Percentiles rank a stretch among this genome's conserved stretches.
Conservation (phyloP, 2,888 invertebrate species). For the Tortrix viridana region DNA sequence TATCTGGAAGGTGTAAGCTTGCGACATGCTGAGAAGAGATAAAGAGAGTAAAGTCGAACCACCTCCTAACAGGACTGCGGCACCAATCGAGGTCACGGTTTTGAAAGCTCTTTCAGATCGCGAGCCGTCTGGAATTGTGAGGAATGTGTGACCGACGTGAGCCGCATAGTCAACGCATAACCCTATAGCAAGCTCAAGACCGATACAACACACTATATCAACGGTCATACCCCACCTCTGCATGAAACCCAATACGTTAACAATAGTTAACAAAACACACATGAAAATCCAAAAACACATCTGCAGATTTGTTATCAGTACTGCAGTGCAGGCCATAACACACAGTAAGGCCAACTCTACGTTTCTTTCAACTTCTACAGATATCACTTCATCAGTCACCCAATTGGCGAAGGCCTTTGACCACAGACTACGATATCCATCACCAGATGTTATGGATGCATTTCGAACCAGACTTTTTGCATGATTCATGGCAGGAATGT, state of each 20-base stretch:
- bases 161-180: conserved; percentile 93
- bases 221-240: conserved; percentile 92
- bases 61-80: conserved; percentile 91
- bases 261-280: conserved; percentile 89
- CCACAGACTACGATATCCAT: conserved; percentile 88
- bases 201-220: conserved; percentile 92
- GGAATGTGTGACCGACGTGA: conserved; percentile 91
- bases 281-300: conserved; percentile 91
- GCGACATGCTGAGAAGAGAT: conserved; percentile 87
- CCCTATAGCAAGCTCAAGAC: conserved; percentile 91
- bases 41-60: conserved; percentile 90
- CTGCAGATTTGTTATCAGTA: conserved; percentile 90
- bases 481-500: conserved; percentile 89
- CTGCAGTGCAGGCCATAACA: conserved; percentile 90
- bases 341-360: conserved; percentile 89
- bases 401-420: conserved; percentile 89
- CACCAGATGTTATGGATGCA: conserved; percentile 84
- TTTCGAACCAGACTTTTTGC: conserved; percentile 83
- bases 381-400: conserved; percentile 91
- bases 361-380: conserved; percentile 90
- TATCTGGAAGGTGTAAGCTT: conserved; percentile 90
- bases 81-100: conserved; percentile 89
- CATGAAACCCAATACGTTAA: conserved; percentile 91
- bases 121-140: conserved; percentile 83
- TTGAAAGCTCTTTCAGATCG: conserved; percentile 84